Conservation (phyloP, 2,113 vertebrate genomes). For the Carassius auratus region DNA sequence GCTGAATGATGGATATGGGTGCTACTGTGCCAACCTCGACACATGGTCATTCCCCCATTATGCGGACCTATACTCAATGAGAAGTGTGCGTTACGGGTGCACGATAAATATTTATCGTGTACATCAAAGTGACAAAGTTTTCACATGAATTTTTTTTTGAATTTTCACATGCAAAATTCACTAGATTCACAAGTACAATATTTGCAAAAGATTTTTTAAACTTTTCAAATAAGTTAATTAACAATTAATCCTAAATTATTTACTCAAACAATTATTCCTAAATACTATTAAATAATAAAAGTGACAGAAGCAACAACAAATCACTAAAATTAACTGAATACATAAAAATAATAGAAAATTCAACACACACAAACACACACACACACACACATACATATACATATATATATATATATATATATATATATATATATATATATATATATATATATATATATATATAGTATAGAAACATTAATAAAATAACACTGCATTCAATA, state of each 20-base stretch:
- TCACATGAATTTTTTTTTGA: too few relatives aligned
- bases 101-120: too few relatives aligned
- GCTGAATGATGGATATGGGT: slow-evolving; percentile 32
- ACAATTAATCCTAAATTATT: background rate
- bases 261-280: background rate
- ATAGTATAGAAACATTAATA: background rate
- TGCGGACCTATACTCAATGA: background rate
- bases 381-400: too few relatives aligned
- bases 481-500: background rate
- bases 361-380: background rate
- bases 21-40: slow-evolving; percentile 4
- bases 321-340: background rate
- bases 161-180: background rate
- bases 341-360: background rate
- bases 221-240: too few relatives aligned
- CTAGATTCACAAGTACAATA: background rate
- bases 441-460: too few relatives aligned
- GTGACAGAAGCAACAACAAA: background rate
- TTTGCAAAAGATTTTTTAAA: background rate
- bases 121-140: background rate
- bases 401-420: too few relatives aligned
- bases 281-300: too few relatives aligned
- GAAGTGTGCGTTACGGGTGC: background rate
- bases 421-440: too few relatives aligned
- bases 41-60: slow-evolving; percentile 5